phyloP scores from a whole-genome alignment of 1,140 invertebrate genomes.

The Harlomillsia oculata region DNA sequence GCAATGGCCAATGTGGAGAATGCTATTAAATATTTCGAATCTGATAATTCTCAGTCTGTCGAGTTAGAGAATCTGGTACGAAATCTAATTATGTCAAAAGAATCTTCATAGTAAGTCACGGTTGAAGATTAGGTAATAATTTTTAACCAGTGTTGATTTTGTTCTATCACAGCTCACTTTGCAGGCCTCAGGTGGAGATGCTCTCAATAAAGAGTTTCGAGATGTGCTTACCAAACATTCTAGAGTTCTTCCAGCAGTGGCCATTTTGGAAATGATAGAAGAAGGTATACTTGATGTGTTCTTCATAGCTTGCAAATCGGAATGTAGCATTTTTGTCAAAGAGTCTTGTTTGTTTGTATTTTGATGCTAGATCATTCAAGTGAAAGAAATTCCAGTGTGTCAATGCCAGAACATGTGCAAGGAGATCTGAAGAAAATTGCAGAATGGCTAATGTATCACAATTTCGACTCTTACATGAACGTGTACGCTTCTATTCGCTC shows the following conservation, averaged over 20 bases:
- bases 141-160: slow-evolving; percentile 29
- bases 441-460: slow-evolving; percentile 70
- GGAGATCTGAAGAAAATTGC: slow-evolving; percentile 67
- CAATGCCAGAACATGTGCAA: slow-evolving; percentile 53
- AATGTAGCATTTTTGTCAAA: slow-evolving; percentile 17
- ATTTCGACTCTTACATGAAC: slow-evolving; percentile 64
- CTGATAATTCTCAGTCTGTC: slow-evolving; percentile 84
- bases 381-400: slow-evolving; percentile 44
- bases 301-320: no score
- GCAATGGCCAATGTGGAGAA: slow-evolving; percentile 75
- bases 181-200: slow-evolving; percentile 61
- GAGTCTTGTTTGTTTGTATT: slow-evolving; percentile 5
- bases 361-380: slow-evolving; percentile 42
- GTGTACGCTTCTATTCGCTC: slow-evolving; percentile 70
- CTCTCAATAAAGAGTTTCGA: slow-evolving; percentile 76
- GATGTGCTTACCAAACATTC: slow-evolving; percentile 75
- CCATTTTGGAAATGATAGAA: slow-evolving; percentile 72
- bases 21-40: slow-evolving; percentile 83
- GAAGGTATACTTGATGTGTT: slow-evolving; percentile 54
- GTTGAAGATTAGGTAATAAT: slow-evolving; percentile 13
- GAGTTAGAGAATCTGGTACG: slow-evolving; percentile 84
- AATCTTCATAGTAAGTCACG: neutral
- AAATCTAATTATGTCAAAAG: slow-evolving; percentile 7
- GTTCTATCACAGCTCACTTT: slow-evolving; percentile 58
- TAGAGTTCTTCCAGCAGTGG: slow-evolving; percentile 70